A percentile compares a stretch with the other conserved stretches of the same genome.
Conservation (phyloP, 2,113 vertebrate species). For the Elaphurus davidianus region DNA sequence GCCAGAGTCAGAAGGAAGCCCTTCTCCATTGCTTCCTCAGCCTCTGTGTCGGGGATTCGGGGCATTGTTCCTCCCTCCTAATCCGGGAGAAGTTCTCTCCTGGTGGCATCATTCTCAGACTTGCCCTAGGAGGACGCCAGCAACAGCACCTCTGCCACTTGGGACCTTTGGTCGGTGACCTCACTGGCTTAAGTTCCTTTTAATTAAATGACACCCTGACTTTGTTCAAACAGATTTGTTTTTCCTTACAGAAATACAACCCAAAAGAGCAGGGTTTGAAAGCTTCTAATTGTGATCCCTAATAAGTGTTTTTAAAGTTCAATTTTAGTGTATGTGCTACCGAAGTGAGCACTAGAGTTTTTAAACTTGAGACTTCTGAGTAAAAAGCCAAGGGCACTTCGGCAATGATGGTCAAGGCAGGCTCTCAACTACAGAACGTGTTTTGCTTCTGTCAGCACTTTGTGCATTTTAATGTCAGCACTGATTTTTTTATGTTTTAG, state of each 20-base stretch:
- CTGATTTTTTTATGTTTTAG: constrained; percentile 5
- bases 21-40: neutral
- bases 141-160: neutral
- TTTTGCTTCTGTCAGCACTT: neutral
- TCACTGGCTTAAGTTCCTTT: neutral
- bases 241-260: neutral
- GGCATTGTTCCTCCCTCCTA: neutral
- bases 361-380: neutral
- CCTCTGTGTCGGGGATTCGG: neutral
- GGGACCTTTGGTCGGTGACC: neutral
- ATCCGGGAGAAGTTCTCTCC: neutral
- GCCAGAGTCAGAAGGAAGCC: neutral
- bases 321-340: neutral
- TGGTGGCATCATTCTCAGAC: neutral
- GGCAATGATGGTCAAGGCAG: neutral
- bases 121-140: neutral
- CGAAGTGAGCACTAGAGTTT: neutral
- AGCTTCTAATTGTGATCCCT: neutral
- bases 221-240: neutral
- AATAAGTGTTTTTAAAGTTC: neutral
- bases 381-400: neutral
- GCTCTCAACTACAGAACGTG: neutral
- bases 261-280: neutral
- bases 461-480: neutral
- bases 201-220: neutral